Evolutionary conservation across 23 tunicate genomes (phyloP).

Genomic region (Styela plicata): DNA sequence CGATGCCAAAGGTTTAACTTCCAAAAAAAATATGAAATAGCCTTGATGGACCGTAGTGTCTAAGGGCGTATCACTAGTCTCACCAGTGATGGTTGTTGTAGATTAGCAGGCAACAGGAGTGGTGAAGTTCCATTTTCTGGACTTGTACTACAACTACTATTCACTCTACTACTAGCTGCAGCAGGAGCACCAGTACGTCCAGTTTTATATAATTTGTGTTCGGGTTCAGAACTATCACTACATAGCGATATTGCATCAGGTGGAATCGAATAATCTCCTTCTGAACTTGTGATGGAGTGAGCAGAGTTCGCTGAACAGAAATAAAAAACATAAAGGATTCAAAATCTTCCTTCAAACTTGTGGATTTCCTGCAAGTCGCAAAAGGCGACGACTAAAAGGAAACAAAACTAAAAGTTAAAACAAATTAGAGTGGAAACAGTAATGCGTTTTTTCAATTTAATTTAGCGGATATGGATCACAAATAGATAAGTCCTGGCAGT

Average conservation of each 20-base stretch:
- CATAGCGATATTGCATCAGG: slow-evolving; percentile 67
- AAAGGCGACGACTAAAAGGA: too few species aligned
- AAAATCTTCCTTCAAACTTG: too few species aligned
- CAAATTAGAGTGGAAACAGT: too few species aligned
- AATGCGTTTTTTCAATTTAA: too few species aligned
- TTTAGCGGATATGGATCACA: too few species aligned
- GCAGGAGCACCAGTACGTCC: slow-evolving; percentile 22
- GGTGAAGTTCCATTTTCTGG: slow-evolving; percentile 23
- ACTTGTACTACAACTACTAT: slow-evolving; percentile 24
- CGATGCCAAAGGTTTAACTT: too few species aligned
- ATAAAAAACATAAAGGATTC: not conserved
- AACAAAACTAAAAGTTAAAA: too few species aligned
- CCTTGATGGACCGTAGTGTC: too few species aligned
- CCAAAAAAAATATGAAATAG: too few species aligned
- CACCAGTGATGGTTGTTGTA: not conserved
- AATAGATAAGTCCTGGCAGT: too few species aligned
- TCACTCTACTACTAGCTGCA: slow-evolving; percentile 18
- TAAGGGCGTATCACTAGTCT: too few species aligned
- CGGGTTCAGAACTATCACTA: slow-evolving; percentile 79
- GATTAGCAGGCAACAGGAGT: not conserved
- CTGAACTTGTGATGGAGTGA: slow-evolving; percentile 82
- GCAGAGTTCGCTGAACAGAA: slow-evolving; percentile 71
- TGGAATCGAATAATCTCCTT: slow-evolving; percentile 92
- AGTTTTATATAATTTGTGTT: slow-evolving; percentile 76
- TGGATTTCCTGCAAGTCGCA: too few species aligned